Evolutionary conservation across 2,113 vertebrate species (phyloP), one percentile per base, ranked within the genome.

Genomic region (Callionymus lyra): DNA sequence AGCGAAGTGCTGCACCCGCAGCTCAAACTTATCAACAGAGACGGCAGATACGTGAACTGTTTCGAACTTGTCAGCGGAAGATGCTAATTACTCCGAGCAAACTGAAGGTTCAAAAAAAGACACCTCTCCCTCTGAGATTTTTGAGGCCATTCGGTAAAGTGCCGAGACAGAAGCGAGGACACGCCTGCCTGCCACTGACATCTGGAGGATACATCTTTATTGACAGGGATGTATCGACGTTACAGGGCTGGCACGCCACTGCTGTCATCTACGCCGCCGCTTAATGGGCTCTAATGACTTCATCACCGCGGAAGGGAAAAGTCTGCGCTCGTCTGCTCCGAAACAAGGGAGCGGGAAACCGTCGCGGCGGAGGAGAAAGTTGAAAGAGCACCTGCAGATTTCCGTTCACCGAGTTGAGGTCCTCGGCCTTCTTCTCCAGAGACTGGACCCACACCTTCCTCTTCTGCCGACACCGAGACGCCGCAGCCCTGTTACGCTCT

Each of bases 361-460:
- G 21, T 35, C 34, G 12, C 4, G 40, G 8, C 12, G 43, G 44
- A 47, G 18, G 31, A 19, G 31, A 50, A 11, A n/a, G n/a, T n/a
- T 15, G 13, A 47, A 44, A 48, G 45, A 40, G 36, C 64, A 96
- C 93, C 93, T 97, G 94, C 43, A 97, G 86, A 44, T 93, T 90
- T 59, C 89, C 89, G 41, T 98, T 97, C 76, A 91, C 74, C 1
- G 91, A 90, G 82, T 80, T 84, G 52, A 98, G 79, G 70, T 96
- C 93, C 50, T 97, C 94, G 0, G 94, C 90, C 69, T 97, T 97
- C 69, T 92, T 97, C 80, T 98, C 95, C 80, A 97, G 49, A 19
- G 90, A 93, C 76, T 95, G 91, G 54, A 98, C 95, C 95, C 95
- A 97, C 52, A 98, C 95, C 83, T 97, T 98, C 72, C 95, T 89